These are phyloP conservation scores for Caradrina clavipalpis DNA, from an alignment of 2,888 invertebrate species.

Conservation along the genomic window DNA sequence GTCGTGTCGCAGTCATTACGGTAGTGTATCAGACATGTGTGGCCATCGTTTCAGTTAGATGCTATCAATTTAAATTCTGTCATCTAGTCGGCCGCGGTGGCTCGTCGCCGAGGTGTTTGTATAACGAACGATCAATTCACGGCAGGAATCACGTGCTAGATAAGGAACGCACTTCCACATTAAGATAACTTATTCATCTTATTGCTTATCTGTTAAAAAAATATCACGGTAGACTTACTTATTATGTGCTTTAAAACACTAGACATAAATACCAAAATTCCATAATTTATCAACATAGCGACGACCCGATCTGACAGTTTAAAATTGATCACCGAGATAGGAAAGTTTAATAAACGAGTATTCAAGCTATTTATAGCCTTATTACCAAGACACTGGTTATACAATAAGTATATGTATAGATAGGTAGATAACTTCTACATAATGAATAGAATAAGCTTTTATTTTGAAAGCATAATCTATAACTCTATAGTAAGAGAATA, in stretches of 20 bases:
- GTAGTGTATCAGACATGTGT: constrained; percentile 35
- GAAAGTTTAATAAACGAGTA: constrained; percentile 29
- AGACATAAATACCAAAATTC: constrained; percentile 1
- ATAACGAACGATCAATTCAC: constrained; percentile 33
- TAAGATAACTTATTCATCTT: constrained; percentile 63
- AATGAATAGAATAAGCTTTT: too few relatives aligned
- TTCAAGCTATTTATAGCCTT: constrained; percentile 29
- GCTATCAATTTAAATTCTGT: constrained; percentile 56
- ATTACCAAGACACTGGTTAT: constrained; percentile 20
- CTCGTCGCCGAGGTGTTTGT: constrained; percentile 45
- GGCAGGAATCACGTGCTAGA: constrained; percentile 66
- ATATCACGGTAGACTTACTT: constrained; percentile 9
- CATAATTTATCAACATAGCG: background rate
- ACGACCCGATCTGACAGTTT: constrained; percentile 33
- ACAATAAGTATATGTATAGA: background rate
- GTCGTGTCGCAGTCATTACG: constrained; percentile 10
- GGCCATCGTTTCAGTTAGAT: constrained; percentile 51
- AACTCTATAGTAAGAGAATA: too few relatives aligned
- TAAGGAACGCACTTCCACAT: constrained; percentile 61
- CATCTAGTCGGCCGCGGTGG: constrained; percentile 20
- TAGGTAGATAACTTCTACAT: background rate
- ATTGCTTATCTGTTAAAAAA: constrained; percentile 19
- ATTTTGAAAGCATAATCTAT: too few relatives aligned
- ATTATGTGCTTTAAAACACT: background rate
- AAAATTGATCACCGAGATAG: constrained; percentile 47